Evolutionary conservation across 1,140 invertebrate species (phyloP), one percentile per base, ranked within the genome.

Genomic region (Hycleus cichorii): DNA sequence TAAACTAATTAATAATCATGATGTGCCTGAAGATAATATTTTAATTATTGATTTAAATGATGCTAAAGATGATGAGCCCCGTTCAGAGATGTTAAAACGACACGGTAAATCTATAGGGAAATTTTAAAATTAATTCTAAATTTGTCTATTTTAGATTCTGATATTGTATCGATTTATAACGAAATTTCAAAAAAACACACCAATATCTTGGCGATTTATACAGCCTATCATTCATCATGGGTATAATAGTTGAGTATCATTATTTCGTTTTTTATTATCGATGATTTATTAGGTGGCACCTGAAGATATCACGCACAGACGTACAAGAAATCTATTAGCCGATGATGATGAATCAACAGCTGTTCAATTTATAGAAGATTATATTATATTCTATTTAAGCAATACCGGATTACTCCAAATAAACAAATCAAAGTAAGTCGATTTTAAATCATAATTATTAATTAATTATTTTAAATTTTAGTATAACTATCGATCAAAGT

Each of bases 31-130:
- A 47, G 43, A 47, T 62, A 71, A 63, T 67, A 65, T 62, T 50
- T 64, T 59, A 59, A 69, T 78, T 53, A 66, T 79, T 11, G 67
- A 70, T 60, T 70, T 79, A 24, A 69, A 78, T 67, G 74, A 72
- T 59, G 70, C 69, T 44, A 60, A 65, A 32, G 69, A 77, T 47
- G 67, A 70, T 53, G 74, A 73, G 49, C 63, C 61, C 38, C 55
- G 72, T 51, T 63, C 53, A 44, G 62, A 71, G 49, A 70, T 73
- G 67, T 64, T 79, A 39, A 70, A 73, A 65, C 64, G 74, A 52
- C 78, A 79, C 69, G 77, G 77, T 79, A 67, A 64, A 63, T 49
- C 51, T 39, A 18, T 18, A 18, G 40, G 40, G 45, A 5, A 51
- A 47, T 43, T 53, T 11, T 60, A 39, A 40, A 50, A 42, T 52